Evolutionary conservation across 1,140 invertebrate species (phyloP), one percentile per base, ranked within the genome.

Genomic region (Globodera rostochiensis): DNA sequence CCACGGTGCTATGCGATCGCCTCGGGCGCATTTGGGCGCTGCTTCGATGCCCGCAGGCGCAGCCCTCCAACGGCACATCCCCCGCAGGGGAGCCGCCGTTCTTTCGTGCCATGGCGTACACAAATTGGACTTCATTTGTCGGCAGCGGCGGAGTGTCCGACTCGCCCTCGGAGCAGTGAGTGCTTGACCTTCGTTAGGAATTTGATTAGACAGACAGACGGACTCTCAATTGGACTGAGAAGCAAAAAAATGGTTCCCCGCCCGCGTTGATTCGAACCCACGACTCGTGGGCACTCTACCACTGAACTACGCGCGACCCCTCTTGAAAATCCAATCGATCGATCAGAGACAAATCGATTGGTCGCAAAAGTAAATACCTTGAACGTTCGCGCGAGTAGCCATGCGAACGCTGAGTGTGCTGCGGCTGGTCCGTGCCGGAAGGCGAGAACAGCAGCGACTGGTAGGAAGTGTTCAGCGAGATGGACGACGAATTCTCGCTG

Each of bases 391-490:
- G n/a, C 67, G n/a, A 21, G 67, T 45, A 19, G 8, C 67, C 67
- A 45, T 7, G 9, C 67, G n/a, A 45, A 8, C 36, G 67, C 19
- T 69, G 67, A 1, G 19, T 1, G 50, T 15, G n/a, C 4, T 4
- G 67, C n/a, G 67, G 8, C 9, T 69, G 67, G 19, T 69, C 36
- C 6, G 67, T 45, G 67, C 67, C 74, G n/a, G 64, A 70, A 3
- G 84, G 84, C 47, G 85, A 87, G n/a, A 77, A 77, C 21, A 86
- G 75, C 25, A 85, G 66, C 25, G 83, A 86, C 77, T 86, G 85
- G 79, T 86, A 88, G 19, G 80, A 84, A n/a, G 64, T 79, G 66
- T 67, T 87, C 70, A 82, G 46, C 2, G 87, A 83, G 19, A 79
- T 85, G 7, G 84, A 86, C 25, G 50, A 53, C 50, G 82, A 85